These are phyloP conservation scores for Pseudopleuronectes americanus DNA, from an alignment of 2,797 vertebrate genomes.

Conservation along the genomic window DNA sequence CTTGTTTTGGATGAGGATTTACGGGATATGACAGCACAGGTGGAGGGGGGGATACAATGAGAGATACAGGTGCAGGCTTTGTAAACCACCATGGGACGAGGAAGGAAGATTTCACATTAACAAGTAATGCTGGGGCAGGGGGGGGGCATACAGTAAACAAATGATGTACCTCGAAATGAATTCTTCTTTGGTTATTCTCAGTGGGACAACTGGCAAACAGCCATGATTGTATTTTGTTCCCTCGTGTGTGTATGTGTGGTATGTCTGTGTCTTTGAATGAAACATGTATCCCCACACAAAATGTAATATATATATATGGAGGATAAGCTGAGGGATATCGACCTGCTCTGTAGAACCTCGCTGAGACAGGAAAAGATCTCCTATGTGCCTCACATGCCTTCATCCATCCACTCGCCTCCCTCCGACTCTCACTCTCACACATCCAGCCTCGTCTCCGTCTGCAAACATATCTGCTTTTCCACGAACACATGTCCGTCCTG, in stretches of 20 bases:
- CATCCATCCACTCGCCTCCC: constrained; percentile 1
- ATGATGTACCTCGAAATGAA: constrained; percentile 31
- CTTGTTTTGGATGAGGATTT: constrained; percentile 8
- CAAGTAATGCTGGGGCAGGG: background rate
- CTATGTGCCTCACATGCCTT: constrained; percentile 3
- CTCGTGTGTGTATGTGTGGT: constrained; percentile 18
- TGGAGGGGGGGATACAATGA: background rate
- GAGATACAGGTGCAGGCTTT: constrained; percentile 22
- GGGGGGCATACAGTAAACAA: constrained; percentile 23
- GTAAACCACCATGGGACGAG: background rate
- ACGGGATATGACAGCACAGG: constrained; percentile 14
- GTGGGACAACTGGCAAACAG: constrained; percentile 13
- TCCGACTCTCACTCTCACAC: constrained; percentile 14
- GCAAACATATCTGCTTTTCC: constrained; percentile 29
- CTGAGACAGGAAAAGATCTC: constrained; percentile 14
- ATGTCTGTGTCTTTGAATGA: constrained; percentile 26
- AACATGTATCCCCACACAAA: constrained; percentile 31
- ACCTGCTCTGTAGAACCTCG: constrained; percentile 32
- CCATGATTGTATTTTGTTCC: constrained; percentile 32
- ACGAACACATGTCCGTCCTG: constrained; percentile 33
- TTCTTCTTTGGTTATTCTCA: constrained; percentile 30
- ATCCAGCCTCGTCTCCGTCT: constrained; percentile 28
- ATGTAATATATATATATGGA: constrained; percentile 15
- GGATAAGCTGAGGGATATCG: constrained; percentile 42
- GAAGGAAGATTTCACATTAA: constrained; percentile 26